phyloP scores from a whole-genome alignment of 1,140 invertebrate genomes.

The Hycleus phaleratus region DNA sequence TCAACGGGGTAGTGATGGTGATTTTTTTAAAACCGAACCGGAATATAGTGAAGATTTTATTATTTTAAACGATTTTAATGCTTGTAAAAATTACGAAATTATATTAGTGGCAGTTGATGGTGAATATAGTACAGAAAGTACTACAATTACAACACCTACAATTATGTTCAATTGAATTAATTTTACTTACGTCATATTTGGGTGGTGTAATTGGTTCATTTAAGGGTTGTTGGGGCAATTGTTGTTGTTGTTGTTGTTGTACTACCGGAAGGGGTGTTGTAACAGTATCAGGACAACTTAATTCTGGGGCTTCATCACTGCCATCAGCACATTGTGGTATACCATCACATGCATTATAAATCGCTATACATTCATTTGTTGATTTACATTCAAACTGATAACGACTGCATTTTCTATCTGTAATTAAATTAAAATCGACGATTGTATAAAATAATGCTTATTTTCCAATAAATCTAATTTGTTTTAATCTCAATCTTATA shows the following conservation, averaged over 20 bases:
- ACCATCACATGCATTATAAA: conserved; percentile 93
- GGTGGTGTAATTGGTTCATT: neutral
- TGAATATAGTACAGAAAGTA: conserved; percentile 63
- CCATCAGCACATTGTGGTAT: conserved; percentile 88
- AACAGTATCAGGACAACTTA: conserved; percentile 55
- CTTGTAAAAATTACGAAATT: conserved; percentile 81
- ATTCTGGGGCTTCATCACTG: conserved; percentile 78
- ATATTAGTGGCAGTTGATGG: conserved; percentile 90
- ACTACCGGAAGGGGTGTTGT: conserved; percentile 6
- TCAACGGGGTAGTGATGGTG: conserved; percentile 54
- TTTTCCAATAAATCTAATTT: too few species aligned
- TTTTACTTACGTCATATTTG: conserved; percentile 17
- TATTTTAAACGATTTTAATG: conserved; percentile 63
- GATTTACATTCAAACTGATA: conserved; percentile 83
- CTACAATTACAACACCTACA: conserved; percentile 35
- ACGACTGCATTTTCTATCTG: conserved; percentile 53
- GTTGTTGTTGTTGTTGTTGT: neutral
- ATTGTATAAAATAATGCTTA: neutral
- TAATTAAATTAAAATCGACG: conserved; percentile 9
- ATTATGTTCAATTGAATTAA: conserved; percentile 15
- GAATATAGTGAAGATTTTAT: conserved; percentile 60
- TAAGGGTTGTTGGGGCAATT: neutral
- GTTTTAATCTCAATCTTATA: too few species aligned
- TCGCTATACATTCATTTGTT: conserved; percentile 85
- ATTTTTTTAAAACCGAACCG: conserved; percentile 51